Base-by-base conservation (phyloP, 1,140 invertebrate species). In the Dermatophagoides farinae region DNA sequence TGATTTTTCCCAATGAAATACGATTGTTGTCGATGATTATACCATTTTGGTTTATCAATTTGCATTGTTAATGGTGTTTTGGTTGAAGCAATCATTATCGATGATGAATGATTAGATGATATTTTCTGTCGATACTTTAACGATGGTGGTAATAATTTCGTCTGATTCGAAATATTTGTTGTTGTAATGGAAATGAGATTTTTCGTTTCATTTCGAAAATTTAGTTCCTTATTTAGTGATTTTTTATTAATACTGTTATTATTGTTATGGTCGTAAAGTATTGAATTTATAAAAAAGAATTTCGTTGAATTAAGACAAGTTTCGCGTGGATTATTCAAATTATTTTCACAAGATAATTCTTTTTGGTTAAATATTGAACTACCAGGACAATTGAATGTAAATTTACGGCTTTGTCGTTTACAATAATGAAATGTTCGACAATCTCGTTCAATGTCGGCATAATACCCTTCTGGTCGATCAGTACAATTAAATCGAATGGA, bases 371-470 rank as follows among this genome's bases (percentile, higher is more conserved):
- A 68, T 20, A 58, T 16, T 14, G 64, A 64, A 16, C 64, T 50
- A 10, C 61, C 49, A 0, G 66, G 67, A 49, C 67, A 68, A 22
- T 61, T 49, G 37, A 68, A 67, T 23, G 65, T 65, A 44, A 64
- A 67, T 40, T 65, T n/a, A 10, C 54, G 59, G 20, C 66, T 65
- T 54, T 68, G 62, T 8, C 43, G 55, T 50, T 68, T 66, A 47
- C 67, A 68, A 49, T 68, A 68, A 40, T 68, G 67, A 60, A 68
- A 68, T 16, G 70, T 67, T 62, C 68, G 65, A 57, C 68, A 70
- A 31, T 65, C 50, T 57, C 66, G 65, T 41, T 65, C 50, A 25
- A 61, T 18, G 58, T 69, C 68, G 11, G 67, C 59, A 43, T 66
- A 69, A 55, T 69, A 69, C 1, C 53, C 67, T 47, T 63, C 61